A percentile compares a stretch with the other conserved stretches of the same genome.
phyloP scores from a whole-genome alignment of 2,113 vertebrate species.

The Austrofundulus limnaeus region DNA sequence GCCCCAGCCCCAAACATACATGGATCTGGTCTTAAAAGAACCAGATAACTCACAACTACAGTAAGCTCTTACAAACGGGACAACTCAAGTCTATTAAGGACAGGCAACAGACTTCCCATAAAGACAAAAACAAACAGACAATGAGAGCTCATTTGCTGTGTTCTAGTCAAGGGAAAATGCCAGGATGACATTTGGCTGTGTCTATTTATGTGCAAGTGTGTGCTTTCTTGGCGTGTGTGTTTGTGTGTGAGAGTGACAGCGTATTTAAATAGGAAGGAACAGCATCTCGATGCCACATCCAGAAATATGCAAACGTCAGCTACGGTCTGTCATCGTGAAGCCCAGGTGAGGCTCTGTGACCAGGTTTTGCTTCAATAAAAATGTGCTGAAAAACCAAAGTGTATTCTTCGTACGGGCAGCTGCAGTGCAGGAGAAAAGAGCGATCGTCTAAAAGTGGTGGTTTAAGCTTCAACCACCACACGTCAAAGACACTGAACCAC shows the following conservation, averaged over 20 bases:
- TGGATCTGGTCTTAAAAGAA: conserved; percentile 5
- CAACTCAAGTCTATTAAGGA: conserved; percentile 34
- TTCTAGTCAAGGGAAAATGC: conserved; percentile 43
- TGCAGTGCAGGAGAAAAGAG: too few species aligned
- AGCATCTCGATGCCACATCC: neutral
- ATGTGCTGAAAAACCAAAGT: neutral
- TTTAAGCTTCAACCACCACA: too few species aligned
- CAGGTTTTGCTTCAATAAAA: neutral
- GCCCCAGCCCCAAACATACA: neutral
- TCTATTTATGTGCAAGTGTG: conserved; percentile 13
- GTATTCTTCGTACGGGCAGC: too few species aligned
- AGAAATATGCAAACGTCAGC: neutral
- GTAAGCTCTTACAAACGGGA: conserved; percentile 1
- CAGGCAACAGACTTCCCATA: conserved; percentile 30
- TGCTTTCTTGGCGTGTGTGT: neutral
- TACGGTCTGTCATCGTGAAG: neutral
- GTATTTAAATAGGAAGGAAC: neutral
- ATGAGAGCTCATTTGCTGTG: conserved; percentile 70
- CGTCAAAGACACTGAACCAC: too few species aligned
- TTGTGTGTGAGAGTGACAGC: neutral
- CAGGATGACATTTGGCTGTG: conserved; percentile 41
- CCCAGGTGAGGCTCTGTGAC: neutral
- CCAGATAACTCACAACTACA: neutral
- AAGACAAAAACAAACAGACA: conserved; percentile 65
- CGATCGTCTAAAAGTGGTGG: too few species aligned